These are phyloP conservation scores for Tragopan temminckii DNA, from an alignment of 2,797 vertebrate species.

Conservation along the genomic window DNA sequence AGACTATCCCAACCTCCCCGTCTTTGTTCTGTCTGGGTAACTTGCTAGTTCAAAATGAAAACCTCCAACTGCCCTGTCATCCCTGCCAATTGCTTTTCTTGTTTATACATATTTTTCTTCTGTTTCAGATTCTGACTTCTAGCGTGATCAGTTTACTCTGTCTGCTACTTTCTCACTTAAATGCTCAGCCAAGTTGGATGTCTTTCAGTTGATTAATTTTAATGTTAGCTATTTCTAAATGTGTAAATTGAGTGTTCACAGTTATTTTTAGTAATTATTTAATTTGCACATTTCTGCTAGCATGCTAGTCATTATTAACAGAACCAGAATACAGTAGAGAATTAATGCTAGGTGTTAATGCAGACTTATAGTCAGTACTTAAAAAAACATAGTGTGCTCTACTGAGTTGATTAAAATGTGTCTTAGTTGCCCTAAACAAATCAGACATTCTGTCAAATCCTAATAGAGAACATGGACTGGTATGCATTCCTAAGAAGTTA, in stretches of 20 bases:
- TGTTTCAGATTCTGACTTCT: not conserved
- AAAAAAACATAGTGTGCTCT: not conserved
- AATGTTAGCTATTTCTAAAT: not conserved
- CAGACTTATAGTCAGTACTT: not conserved
- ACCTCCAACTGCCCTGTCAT: not conserved
- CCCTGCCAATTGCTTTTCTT: not conserved
- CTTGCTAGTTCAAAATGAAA: not conserved
- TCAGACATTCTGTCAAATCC: not conserved
- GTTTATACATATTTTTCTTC: not conserved
- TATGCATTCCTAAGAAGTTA: not conserved
- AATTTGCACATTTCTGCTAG: not conserved
- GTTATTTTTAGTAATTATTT: not conserved
- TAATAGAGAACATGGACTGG: not conserved
- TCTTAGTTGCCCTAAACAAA: not conserved
- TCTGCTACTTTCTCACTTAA: not conserved
- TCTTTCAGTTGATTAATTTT: not conserved
- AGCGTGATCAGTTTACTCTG: not conserved
- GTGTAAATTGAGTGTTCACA: not conserved
- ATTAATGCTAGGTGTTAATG: rapidly evolving
- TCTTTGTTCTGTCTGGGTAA: not conserved
- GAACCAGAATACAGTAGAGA: not conserved
- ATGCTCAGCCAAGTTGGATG: not conserved
- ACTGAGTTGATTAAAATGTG: not conserved
- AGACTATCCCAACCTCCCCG: not conserved
- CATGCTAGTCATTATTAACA: rapidly evolving